Evolutionary conservation across 2,113 vertebrate species (phyloP).

Genomic region (Ictidomys tridecemlineatus): DNA sequence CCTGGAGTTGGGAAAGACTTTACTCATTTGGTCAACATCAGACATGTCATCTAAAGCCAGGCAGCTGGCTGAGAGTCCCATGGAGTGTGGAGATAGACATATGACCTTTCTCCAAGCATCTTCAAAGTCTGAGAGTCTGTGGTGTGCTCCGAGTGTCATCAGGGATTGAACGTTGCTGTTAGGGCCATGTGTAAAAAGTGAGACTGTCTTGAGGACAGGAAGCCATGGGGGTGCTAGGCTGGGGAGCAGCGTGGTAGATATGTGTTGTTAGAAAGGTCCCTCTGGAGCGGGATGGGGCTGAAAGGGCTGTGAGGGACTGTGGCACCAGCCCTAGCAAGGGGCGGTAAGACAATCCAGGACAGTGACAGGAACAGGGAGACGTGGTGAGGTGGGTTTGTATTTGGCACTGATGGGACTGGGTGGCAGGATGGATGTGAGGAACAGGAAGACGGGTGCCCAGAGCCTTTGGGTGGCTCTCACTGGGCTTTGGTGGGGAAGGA

Average conservation of each 20-base stretch:
- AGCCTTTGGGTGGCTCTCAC: neutral
- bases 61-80: neutral
- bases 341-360: neutral
- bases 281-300: neutral
- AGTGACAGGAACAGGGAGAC: neutral
- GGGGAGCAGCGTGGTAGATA: neutral
- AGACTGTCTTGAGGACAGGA: neutral
- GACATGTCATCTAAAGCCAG: neutral
- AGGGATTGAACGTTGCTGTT: too few relatives aligned
- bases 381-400: neutral
- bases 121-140: neutral
- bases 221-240: neutral
- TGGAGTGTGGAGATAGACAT: neutral
- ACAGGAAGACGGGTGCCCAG: neutral
- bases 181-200: neutral
- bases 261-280: neutral
- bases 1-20: neutral
- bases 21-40: neutral
- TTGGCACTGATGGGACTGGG: neutral
- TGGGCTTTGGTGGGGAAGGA: neutral
- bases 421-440: neutral
- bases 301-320: neutral
- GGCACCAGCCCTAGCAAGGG: neutral
- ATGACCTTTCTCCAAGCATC: neutral
- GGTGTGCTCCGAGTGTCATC: accelerated